phyloP scores from a whole-genome alignment of 2,888 invertebrate species.

The Coelopa pilipes region DNA sequence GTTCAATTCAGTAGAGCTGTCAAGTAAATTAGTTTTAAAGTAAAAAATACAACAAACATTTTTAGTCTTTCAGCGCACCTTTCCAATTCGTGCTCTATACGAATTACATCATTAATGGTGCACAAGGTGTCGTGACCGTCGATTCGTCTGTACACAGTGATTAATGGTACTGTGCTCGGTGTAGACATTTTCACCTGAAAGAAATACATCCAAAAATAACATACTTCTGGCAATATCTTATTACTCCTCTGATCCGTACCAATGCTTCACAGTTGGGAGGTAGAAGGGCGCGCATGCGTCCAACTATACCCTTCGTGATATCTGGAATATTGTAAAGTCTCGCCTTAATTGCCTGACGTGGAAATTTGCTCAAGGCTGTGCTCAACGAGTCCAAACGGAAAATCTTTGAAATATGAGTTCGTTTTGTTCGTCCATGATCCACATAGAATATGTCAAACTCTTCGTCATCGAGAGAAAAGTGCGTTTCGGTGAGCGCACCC shows the following conservation, averaged over 20 bases:
- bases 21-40: slow-evolving; percentile 11
- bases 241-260: slow-evolving; percentile 48
- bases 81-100: slow-evolving; percentile 72
- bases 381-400: slow-evolving; percentile 69
- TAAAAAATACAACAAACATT: neutral
- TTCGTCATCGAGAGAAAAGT: slow-evolving; percentile 61
- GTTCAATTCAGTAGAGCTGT: neutral
- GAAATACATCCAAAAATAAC: too few relatives aligned
- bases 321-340: slow-evolving; percentile 72
- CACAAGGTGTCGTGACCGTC: slow-evolving; percentile 73
- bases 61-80: slow-evolving; percentile 53
- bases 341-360: slow-evolving; percentile 72
- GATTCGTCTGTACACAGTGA: slow-evolving; percentile 78
- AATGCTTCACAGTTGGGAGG: slow-evolving; percentile 68
- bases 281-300: slow-evolving; percentile 72
- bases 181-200: slow-evolving; percentile 64
- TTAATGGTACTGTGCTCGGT: slow-evolving; percentile 65
- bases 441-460: slow-evolving; percentile 69
- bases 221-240: too few relatives aligned
- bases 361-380: slow-evolving; percentile 70
- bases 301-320: slow-evolving; percentile 68
- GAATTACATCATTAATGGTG: slow-evolving; percentile 77
- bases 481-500: slow-evolving; percentile 63
- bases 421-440: slow-evolving; percentile 69
- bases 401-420: slow-evolving; percentile 64